Evolutionary conservation across 2,113 vertebrate species (phyloP), one percentile per base, ranked within the genome.

Genomic region (Apodemus speciosus): DNA sequence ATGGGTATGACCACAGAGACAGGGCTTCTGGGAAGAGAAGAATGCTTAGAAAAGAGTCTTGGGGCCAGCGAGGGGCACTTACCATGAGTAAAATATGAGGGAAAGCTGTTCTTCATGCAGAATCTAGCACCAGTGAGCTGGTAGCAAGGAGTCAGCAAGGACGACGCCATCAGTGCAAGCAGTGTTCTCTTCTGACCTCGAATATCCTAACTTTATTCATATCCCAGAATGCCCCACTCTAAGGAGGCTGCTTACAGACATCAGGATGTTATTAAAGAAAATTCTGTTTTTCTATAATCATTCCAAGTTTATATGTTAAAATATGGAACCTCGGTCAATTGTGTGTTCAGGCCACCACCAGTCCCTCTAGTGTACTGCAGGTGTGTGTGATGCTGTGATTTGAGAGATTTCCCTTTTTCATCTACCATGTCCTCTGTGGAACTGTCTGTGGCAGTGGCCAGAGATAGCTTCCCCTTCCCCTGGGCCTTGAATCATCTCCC

Each of bases 401-500:
- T 35, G 40, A 62, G 25, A 56, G 32, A 11, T 66, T 87, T 87
- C 43, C n/a, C 49, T 62, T 56, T 83, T 73, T 16, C 10, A 40
- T 51, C 2, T 89, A 53, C n/a, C 16, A 9, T 92, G n/a, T 86
- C 15, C 72, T 93, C 20, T 85, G 10, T 86, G n/a, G 56, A 86
- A 66, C 16, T 95, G 64, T 88, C 66, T 53, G 38, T 35, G 46
- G 56, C 9, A 75, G 35, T 13, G 79, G 10, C 53, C 53, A 80
- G 64, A 92, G 83, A 43, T 81, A 85, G 49, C 14, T 90, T 88
- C 35, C 81, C 69, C 88, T 68, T 85, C 90, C 46, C 68, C 18
- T 64, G 85, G 56, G 8, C 80, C 73, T 79, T 75, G 20, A 91
- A 80, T 27, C 20, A 60, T 91, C 30, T 85, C 80, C 18, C n/a